phyloP scores from a whole-genome alignment of 2,113 vertebrate species.

The Podocnemis expansa region DNA sequence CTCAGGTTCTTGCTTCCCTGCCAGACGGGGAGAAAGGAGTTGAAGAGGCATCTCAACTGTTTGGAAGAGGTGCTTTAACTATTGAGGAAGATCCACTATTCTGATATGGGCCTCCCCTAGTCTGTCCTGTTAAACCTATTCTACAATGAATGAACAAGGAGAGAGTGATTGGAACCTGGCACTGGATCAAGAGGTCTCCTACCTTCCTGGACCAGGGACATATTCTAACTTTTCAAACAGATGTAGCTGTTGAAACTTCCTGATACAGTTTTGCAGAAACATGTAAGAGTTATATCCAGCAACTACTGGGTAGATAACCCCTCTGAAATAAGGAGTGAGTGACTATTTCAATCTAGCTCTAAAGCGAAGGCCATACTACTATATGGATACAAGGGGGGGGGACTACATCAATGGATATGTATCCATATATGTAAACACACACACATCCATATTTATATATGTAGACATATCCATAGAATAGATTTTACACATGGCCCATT shows the following conservation, averaged over 20 bases:
- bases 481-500: too few relatives aligned
- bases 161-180: not conserved
- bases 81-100: not conserved
- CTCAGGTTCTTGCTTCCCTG: not conserved
- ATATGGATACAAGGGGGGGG: too few relatives aligned
- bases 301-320: not conserved
- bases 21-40: not conserved
- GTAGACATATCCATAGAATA: too few relatives aligned
- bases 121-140: not conserved
- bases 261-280: not conserved
- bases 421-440: too few relatives aligned
- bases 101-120: not conserved
- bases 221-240: not conserved
- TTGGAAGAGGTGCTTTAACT: not conserved
- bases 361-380: not conserved
- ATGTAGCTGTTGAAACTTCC: not conserved
- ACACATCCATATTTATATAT: too few relatives aligned
- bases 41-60: not conserved
- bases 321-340: not conserved
- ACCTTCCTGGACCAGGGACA: not conserved
- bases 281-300: not conserved
- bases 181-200: too few relatives aligned
- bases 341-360: not conserved
- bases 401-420: too few relatives aligned
- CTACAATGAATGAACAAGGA: not conserved